phyloP scores from a whole-genome alignment of 2,888 invertebrate genomes.

The Philonicus albiceps region DNA sequence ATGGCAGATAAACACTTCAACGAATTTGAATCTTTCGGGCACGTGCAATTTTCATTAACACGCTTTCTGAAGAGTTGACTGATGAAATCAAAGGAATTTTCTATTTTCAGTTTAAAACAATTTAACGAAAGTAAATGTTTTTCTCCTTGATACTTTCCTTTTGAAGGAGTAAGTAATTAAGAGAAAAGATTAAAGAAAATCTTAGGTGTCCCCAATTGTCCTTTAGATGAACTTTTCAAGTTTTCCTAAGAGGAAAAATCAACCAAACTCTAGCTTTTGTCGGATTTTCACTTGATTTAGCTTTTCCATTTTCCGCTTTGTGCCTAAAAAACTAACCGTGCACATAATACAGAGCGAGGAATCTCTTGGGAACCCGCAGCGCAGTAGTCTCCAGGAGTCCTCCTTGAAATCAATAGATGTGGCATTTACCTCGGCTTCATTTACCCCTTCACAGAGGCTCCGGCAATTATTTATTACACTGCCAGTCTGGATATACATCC shows the following conservation, averaged over 20 bases:
- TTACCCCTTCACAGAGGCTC: background rate
- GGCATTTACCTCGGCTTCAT: background rate
- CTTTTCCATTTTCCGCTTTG: background rate
- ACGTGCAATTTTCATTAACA: conserved; percentile 28
- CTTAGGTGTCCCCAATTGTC: background rate
- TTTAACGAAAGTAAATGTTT: background rate
- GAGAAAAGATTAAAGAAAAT: background rate
- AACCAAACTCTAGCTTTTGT: background rate
- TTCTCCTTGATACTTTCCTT: background rate
- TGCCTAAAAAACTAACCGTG: background rate
- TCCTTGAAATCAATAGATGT: background rate
- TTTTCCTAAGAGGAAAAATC: background rate
- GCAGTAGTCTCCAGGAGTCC: background rate
- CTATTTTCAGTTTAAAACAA: background rate
- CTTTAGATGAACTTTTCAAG: background rate
- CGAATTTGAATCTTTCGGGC: background rate
- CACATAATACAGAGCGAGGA: background rate
- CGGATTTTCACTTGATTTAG: background rate
- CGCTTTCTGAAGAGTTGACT: background rate
- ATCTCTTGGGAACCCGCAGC: background rate
- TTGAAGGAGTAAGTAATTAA: background rate
- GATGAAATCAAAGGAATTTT: background rate
- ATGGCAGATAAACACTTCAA: conserved; percentile 9
- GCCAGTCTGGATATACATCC: background rate
- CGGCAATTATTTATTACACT: background rate